These are phyloP conservation scores for Rhinogobio ventralis DNA, from an alignment of 2,797 vertebrate genomes.

Conservation along the genomic window DNA sequence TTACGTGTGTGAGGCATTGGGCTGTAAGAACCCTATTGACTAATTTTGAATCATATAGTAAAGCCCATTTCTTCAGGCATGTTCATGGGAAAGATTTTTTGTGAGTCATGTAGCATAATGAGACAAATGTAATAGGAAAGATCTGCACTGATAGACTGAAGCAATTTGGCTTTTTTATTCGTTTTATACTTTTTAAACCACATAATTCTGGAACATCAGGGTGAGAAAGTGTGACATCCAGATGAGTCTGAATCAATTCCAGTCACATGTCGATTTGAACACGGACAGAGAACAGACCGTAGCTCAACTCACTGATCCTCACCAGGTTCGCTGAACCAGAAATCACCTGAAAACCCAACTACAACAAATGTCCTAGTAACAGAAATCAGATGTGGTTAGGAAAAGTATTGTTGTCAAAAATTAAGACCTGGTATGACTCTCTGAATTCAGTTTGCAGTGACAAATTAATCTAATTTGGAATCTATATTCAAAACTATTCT, in stretches of 20 bases:
- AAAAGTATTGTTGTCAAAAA: constrained; percentile 1
- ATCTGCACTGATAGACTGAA: constrained; percentile 1
- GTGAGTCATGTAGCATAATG: constrained; percentile 30
- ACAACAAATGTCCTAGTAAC: constrained; percentile 24
- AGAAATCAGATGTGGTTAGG: constrained; percentile 49
- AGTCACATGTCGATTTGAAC: constrained; percentile 43
- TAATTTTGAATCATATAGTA: constrained; percentile 13
- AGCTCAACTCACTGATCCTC: constrained; percentile 42
- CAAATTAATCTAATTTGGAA: not conserved
- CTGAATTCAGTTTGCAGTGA: not conserved
- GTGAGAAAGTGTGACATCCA: constrained; percentile 54
- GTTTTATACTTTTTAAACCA: constrained; percentile 43
- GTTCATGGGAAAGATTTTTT: constrained; percentile 14
- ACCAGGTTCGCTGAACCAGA: constrained; percentile 54
- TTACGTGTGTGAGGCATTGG: constrained; percentile 32
- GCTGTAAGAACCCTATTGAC: constrained; percentile 17
- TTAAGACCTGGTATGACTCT: constrained; percentile 14
- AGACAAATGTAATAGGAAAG: constrained; percentile 35
- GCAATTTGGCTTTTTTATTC: constrained; percentile 16
- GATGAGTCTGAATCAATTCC: constrained; percentile 47
- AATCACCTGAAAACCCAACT: constrained; percentile 51
- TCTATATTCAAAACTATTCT: not conserved
- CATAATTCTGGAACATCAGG: constrained; percentile 51
- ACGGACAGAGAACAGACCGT: constrained; percentile 25
- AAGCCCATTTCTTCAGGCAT: constrained; percentile 26